phyloP scores from a whole-genome alignment of 2,113 vertebrate species.

The Isichthys henryi region DNA sequence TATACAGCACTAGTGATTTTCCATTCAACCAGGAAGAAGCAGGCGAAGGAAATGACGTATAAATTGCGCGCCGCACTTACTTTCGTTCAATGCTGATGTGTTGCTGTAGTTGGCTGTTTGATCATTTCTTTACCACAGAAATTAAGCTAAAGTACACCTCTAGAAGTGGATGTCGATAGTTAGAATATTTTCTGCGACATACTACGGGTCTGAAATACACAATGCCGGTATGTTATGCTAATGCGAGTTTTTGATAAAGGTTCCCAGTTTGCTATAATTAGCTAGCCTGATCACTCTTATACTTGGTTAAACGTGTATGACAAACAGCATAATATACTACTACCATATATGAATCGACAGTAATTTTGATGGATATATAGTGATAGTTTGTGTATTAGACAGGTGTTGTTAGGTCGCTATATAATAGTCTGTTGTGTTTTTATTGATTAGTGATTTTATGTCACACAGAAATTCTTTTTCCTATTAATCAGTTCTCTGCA shows the following conservation, averaged over 20 bases:
- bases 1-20: neutral
- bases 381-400: neutral
- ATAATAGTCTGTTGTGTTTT: neutral
- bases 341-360: neutral
- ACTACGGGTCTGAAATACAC: neutral
- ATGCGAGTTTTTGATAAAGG: neutral
- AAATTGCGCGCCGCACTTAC: neutral
- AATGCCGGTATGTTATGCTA: conserved; percentile 18
- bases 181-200: neutral
- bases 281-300: neutral
- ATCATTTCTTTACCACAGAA: neutral
- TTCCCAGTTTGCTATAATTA: neutral
- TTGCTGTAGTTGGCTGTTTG: neutral
- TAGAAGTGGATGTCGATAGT: conserved; percentile 9
- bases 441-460: neutral
- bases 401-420: neutral
- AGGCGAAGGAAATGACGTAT: neutral
- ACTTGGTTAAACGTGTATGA: neutral
- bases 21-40: neutral
- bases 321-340: neutral
- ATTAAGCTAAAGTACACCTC: neutral
- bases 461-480: neutral
- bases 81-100: conserved; percentile 16
- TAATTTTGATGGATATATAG: neutral
- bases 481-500: neutral